Percentiles rank a stretch among this genome's conserved stretches.
Evolutionary conservation across 2,113 vertebrate species (phyloP).

Genomic region (Nansenia antarctica): DNA sequence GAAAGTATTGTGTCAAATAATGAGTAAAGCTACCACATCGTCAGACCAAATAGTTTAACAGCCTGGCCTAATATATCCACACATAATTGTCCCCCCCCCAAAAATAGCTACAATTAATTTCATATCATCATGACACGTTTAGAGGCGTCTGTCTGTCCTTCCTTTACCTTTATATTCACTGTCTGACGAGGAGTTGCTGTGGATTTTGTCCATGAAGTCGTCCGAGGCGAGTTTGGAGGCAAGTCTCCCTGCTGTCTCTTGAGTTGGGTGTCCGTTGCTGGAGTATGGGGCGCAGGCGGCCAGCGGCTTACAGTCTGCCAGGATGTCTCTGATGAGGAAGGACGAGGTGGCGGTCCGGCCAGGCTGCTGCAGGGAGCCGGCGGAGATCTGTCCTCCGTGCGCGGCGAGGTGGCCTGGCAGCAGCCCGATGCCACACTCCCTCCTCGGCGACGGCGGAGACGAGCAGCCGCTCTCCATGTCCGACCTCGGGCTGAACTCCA

Average conservation of each 20-base stretch:
- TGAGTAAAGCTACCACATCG: too few species aligned
- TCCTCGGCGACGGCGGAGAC: slow-evolving; percentile 88
- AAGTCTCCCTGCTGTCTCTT: slow-evolving; percentile 85
- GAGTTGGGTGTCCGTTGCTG: slow-evolving; percentile 87
- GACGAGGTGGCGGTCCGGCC: slow-evolving; percentile 97
- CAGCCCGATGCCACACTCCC: slow-evolving; percentile 82
- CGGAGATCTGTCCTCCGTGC: slow-evolving; percentile 86
- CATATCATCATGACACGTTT: neutral
- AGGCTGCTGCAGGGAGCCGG: slow-evolving; percentile 89
- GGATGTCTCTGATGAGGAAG: slow-evolving; percentile 97
- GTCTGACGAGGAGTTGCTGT: slow-evolving; percentile 90
- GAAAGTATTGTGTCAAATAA: too few species aligned
- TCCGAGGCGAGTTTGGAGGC: slow-evolving; percentile 84
- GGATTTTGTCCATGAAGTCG: slow-evolving; percentile 92
- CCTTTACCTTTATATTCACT: slow-evolving; percentile 96
- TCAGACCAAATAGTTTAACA: too few species aligned
- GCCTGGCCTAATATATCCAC: neutral
- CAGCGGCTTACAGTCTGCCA: slow-evolving; percentile 95
- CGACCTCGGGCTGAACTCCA: slow-evolving; percentile 93
- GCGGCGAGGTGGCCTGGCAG: slow-evolving; percentile 86
- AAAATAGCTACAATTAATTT: neutral
- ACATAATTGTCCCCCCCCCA: too few species aligned
- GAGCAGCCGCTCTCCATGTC: slow-evolving; percentile 92
- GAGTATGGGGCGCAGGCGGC: slow-evolving; percentile 97
- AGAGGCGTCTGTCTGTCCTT: neutral